phyloP scores from a whole-genome alignment of 2,888 invertebrate genomes.

The Dynastes tityus region DNA sequence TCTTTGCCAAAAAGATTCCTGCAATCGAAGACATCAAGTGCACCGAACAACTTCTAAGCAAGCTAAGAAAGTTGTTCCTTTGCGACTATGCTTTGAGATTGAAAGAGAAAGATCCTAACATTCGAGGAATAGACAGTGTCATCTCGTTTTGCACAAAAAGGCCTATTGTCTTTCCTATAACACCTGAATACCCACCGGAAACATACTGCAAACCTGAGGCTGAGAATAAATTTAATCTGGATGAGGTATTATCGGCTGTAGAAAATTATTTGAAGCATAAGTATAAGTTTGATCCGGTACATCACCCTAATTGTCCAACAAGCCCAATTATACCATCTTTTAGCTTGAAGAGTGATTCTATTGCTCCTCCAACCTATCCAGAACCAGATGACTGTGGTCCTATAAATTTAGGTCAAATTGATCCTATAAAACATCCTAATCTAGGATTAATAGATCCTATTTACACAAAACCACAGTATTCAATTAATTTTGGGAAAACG shows the following conservation, averaged over 20 bases:
- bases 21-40: background rate
- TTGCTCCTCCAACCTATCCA: background rate
- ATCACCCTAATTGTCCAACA: background rate
- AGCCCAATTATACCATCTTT: background rate
- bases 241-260: background rate
- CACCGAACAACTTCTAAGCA: slow-evolving; percentile 9
- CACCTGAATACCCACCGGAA: too few species aligned
- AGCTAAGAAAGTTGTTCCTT: slow-evolving; percentile 34
- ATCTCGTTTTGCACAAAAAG: slow-evolving; percentile 17
- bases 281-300: slow-evolving; percentile 12
- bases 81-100: slow-evolving; percentile 34
- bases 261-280: slow-evolving; percentile 12
- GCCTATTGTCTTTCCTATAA: slow-evolving; percentile 2
- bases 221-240: slow-evolving; percentile 4
- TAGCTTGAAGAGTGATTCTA: background rate
- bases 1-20: background rate
- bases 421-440: background rate
- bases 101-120: slow-evolving; percentile 9
- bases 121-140: slow-evolving; percentile 36
- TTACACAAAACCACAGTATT: background rate
- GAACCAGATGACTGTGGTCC: background rate
- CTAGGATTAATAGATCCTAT: background rate
- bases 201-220: background rate
- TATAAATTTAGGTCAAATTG: too few species aligned
- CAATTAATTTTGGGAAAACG: background rate